These are phyloP conservation scores for Entomyzon cyanotis DNA, from an alignment of 2,113 vertebrate species.

Conservation along the genomic window DNA sequence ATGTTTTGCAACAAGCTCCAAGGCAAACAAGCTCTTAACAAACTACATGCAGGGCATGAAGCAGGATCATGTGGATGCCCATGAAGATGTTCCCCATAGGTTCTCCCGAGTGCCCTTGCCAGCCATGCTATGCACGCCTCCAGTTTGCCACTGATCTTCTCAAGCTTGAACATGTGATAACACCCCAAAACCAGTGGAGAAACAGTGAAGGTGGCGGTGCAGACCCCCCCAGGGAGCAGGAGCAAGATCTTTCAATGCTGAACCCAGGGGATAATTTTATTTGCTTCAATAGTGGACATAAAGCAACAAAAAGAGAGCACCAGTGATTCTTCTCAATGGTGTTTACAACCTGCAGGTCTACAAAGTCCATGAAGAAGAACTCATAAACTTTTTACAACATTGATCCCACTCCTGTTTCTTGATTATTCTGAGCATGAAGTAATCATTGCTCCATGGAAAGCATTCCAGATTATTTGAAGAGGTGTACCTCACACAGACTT, in stretches of 20 bases:
- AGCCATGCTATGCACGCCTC: background rate
- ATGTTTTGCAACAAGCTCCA: background rate
- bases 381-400: background rate
- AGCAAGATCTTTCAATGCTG: fast-evolving
- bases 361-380: background rate
- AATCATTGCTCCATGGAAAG: background rate
- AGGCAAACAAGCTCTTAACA: background rate
- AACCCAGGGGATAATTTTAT: background rate
- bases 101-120: background rate
- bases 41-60: background rate
- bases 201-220: background rate
- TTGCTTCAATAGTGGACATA: background rate
- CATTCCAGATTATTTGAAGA: background rate
- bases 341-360: background rate
- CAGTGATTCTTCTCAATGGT: background rate
- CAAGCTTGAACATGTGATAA: background rate
- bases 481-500: background rate
- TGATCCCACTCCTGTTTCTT: background rate
- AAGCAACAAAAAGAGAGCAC: background rate
- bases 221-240: background rate
- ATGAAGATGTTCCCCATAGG: fast-evolving
- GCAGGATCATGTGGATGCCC: fast-evolving
- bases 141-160: background rate
- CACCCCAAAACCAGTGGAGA: background rate
- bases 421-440: background rate